Percentiles rank a stretch among this genome's conserved stretches.
These are phyloP conservation scores for Antheraea pernyi DNA, from an alignment of 1,140 invertebrate species.

Conservation along the genomic window DNA sequence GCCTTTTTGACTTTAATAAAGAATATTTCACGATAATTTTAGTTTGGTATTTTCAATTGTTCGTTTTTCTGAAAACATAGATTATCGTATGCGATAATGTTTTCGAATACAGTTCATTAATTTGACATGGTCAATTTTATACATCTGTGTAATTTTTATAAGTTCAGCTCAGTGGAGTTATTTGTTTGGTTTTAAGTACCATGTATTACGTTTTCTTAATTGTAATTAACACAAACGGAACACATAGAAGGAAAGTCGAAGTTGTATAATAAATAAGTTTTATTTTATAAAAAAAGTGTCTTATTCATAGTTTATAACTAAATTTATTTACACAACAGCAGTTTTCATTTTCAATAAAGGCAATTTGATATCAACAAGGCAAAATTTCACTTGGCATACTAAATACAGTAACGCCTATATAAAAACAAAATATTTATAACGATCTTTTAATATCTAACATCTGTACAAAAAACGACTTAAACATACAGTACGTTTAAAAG, in stretches of 20 bases:
- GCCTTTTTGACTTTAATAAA: not conserved
- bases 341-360: conserved; percentile 10
- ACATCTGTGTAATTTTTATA: not conserved
- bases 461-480: conserved; percentile 9
- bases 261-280: conserved; percentile 14
- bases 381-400: not conserved
- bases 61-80: not conserved
- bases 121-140: not conserved
- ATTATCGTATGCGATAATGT: not conserved
- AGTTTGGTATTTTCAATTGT: not conserved
- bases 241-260: not conserved
- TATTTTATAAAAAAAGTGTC: conserved; percentile 13
- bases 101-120: not conserved
- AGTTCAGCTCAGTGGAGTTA: not conserved
- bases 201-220: not conserved
- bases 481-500: conserved; percentile 16
- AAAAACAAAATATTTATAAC: conserved; percentile 7
- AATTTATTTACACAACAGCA: conserved; percentile 14
- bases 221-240: not conserved
- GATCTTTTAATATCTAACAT: conserved; percentile 7
- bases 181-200: not conserved
- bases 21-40: not conserved
- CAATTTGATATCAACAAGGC: conserved; percentile 5
- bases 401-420: not conserved
- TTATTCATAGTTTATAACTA: conserved; percentile 7